A percentile compares a stretch with the other conserved stretches of the same genome.
Conservation (phyloP, 1,140 invertebrate species). For the Leptestheria dahalacensis region DNA sequence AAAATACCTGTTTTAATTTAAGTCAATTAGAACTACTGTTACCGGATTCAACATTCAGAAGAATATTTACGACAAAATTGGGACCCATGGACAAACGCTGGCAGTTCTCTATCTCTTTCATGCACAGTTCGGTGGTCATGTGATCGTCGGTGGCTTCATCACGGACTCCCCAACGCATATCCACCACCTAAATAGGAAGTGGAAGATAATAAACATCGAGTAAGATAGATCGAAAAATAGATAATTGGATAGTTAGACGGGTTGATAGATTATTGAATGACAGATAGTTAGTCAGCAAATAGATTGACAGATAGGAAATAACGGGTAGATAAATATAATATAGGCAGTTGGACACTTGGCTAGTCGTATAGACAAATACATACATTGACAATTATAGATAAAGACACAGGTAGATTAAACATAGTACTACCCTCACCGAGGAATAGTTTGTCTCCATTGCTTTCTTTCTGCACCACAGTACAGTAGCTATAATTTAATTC, state of each 20-base stretch:
- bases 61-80: constrained; percentile 69
- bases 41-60: not conserved
- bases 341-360: too few species aligned
- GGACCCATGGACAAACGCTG: constrained; percentile 93
- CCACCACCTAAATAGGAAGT: constrained; percentile 60
- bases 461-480: too few species aligned
- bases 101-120: constrained; percentile 95
- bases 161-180: constrained; percentile 94
- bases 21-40: constrained; percentile 10
- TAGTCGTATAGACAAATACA: too few species aligned
- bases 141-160: constrained; percentile 98
- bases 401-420: too few species aligned
- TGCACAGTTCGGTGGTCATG: constrained; percentile 95
- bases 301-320: too few species aligned
- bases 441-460: too few species aligned
- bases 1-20: constrained; percentile 50
- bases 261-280: not conserved
- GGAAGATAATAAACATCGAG: not conserved
- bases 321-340: too few species aligned
- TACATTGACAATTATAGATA: too few species aligned
- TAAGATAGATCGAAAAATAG: constrained; percentile 7
- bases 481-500: too few species aligned
- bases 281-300: too few species aligned
- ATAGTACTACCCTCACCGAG: too few species aligned
- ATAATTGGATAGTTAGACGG: not conserved